A percentile compares a stretch with the other conserved stretches of the same genome.
Evolutionary conservation across 2,888 invertebrate species (phyloP).

Genomic region (Leptura quadrifasciata): DNA sequence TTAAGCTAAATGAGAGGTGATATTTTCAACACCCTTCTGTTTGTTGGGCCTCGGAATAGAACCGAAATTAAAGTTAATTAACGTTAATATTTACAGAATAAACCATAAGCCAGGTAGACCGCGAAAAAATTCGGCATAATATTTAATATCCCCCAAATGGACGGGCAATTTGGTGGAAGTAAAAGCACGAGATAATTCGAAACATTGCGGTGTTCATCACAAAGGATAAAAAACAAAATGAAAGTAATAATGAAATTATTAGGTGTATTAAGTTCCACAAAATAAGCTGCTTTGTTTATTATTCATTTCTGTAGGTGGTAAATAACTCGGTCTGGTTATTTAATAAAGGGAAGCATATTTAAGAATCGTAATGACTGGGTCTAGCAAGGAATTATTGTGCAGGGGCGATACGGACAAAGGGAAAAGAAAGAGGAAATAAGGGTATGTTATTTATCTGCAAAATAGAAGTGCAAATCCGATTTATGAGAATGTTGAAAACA

Average conservation of each 20-base stretch:
- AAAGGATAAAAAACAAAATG: slow-evolving; percentile 3
- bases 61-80: neutral
- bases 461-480: slow-evolving; percentile 69
- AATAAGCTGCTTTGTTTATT: slow-evolving; percentile 31
- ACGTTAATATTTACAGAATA: neutral
- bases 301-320: slow-evolving; percentile 31
- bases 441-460: slow-evolving; percentile 58
- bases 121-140: neutral
- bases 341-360: slow-evolving; percentile 37
- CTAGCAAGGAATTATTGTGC: slow-evolving; percentile 41
- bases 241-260: slow-evolving; percentile 14
- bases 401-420: slow-evolving; percentile 40
- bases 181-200: neutral
- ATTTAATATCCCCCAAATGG: neutral
- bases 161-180: slow-evolving; percentile 11
- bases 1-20: neutral
- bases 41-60: neutral
- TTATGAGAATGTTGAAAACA: slow-evolving; percentile 71
- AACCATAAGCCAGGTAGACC: slow-evolving; percentile 3
- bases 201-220: neutral
- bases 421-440: slow-evolving; percentile 43
- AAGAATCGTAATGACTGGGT: slow-evolving; percentile 46
- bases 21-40: slow-evolving; percentile 3
- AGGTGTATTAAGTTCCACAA: neutral
- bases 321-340: slow-evolving; percentile 42